Evolutionary conservation across 2,888 invertebrate species (phyloP).

Genomic region (Apamea sordens): DNA sequence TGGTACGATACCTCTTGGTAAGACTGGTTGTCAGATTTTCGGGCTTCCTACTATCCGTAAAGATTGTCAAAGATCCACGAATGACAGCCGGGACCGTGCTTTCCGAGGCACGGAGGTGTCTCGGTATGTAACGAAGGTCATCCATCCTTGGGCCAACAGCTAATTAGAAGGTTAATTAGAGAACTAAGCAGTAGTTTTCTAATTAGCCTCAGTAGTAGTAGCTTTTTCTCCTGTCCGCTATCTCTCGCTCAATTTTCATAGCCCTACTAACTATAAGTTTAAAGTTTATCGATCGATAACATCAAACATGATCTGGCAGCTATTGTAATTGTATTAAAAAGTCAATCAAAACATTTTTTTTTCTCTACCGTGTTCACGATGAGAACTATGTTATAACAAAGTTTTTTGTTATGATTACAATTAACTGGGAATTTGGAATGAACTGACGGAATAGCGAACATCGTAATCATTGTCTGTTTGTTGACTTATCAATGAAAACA

Average conservation of each 20-base stretch:
- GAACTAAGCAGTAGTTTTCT: no score
- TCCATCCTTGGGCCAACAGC: no score
- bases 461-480: not conserved
- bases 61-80: no score
- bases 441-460: conserved; percentile 3
- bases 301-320: conserved; percentile 52
- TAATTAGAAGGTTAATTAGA: no score
- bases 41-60: no score
- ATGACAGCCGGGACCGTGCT: no score
- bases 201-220: not conserved
- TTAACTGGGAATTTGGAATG: conserved; percentile 19
- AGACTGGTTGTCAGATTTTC: not conserved
- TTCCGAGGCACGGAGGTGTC: no score
- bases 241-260: conserved; percentile 9
- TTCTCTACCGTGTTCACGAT: not conserved
- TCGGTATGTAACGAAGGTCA: no score
- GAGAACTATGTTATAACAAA: conserved; percentile 14
- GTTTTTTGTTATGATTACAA: conserved; percentile 41
- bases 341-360: conserved; percentile 60
- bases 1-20: not conserved
- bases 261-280: conserved; percentile 41
- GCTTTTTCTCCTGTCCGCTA: not conserved
- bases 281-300: conserved; percentile 48
- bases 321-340: conserved; percentile 42
- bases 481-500: not conserved